phyloP scores from a whole-genome alignment of 1,140 invertebrate genomes.

The Diorhabda carinulata region DNA sequence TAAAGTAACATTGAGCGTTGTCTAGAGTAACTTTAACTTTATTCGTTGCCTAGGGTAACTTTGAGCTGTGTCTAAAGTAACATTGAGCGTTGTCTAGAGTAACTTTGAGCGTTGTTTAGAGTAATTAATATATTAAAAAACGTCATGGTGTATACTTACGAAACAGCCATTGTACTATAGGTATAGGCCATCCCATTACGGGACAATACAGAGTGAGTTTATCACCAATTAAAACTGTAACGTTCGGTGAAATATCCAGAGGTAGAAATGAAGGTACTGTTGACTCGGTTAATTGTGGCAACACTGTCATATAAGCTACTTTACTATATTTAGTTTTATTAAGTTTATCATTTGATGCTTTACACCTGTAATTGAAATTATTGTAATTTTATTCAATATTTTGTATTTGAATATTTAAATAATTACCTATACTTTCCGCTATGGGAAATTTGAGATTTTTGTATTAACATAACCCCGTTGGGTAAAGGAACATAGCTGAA shows the following conservation, averaged over 20 bases:
- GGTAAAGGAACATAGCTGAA: slow-evolving; percentile 47
- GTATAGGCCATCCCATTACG: slow-evolving; percentile 40
- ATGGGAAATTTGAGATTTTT: slow-evolving; percentile 38
- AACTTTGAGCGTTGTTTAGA: no score
- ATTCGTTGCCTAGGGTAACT: no score
- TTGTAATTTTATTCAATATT: not conserved
- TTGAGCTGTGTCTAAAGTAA: no score
- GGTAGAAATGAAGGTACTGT: slow-evolving; percentile 34
- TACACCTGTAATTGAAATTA: slow-evolving; percentile 36
- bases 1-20: no score
- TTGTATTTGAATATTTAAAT: not conserved
- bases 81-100: no score
- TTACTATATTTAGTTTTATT: slow-evolving; percentile 38
- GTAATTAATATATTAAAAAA: no score
- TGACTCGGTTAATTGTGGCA: slow-evolving; percentile 14
- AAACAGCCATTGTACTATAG: slow-evolving; percentile 40
- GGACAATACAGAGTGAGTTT: slow-evolving; percentile 36
- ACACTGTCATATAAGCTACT: slow-evolving; percentile 30
- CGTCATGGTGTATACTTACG: slow-evolving; percentile 25
- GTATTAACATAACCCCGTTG: slow-evolving; percentile 42
- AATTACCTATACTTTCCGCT: slow-evolving; percentile 41
- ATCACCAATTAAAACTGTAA: slow-evolving; percentile 33
- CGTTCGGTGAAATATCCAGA: slow-evolving; percentile 30
- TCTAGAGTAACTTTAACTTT: no score
- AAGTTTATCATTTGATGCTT: slow-evolving; percentile 39